Percentiles rank a stretch among this genome's conserved stretches.
Evolutionary conservation across 2,797 vertebrate species (phyloP).

Genomic region (Thalassophryne amazonica): DNA sequence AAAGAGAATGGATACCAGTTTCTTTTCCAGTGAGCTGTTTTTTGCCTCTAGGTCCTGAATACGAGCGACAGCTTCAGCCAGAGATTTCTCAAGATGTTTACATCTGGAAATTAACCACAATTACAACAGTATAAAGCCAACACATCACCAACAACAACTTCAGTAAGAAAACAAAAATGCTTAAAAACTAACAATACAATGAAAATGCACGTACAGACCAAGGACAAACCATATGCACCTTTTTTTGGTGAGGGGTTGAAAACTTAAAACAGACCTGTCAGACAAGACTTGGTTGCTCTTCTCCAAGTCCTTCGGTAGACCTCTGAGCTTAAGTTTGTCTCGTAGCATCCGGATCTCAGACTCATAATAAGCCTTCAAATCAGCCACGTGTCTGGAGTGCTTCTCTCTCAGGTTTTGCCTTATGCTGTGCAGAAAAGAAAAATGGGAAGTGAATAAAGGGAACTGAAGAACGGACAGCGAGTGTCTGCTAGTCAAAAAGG

Average conservation of each 20-base stretch:
- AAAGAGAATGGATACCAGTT: constrained; percentile 76
- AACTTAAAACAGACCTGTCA: constrained; percentile 79
- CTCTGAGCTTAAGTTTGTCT: constrained; percentile 83
- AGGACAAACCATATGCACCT: no score
- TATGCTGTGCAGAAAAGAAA: constrained; percentile 68
- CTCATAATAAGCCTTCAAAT: constrained; percentile 93
- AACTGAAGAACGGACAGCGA: no score
- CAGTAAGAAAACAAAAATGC: background rate
- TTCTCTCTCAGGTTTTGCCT: constrained; percentile 93
- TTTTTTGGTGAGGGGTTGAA: no score
- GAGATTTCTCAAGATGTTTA: constrained; percentile 81
- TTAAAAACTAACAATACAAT: background rate
- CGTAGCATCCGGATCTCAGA: constrained; percentile 86
- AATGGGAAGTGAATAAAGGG: background rate
- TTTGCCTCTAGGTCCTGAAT: constrained; percentile 86
- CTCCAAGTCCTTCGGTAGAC: constrained; percentile 79
- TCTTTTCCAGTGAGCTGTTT: constrained; percentile 84
- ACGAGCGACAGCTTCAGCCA: constrained; percentile 81
- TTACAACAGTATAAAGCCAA: background rate
- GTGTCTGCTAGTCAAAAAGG: no score
- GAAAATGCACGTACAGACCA: background rate
- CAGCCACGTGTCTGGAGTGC: constrained; percentile 88
- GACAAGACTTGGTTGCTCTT: constrained; percentile 82
- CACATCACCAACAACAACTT: no score
- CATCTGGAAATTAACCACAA: constrained; percentile 77